A percentile compares a stretch with the other conserved stretches of the same genome.
Conservation (phyloP, 2,113 vertebrate species). For the Hystrix cristata region DNA sequence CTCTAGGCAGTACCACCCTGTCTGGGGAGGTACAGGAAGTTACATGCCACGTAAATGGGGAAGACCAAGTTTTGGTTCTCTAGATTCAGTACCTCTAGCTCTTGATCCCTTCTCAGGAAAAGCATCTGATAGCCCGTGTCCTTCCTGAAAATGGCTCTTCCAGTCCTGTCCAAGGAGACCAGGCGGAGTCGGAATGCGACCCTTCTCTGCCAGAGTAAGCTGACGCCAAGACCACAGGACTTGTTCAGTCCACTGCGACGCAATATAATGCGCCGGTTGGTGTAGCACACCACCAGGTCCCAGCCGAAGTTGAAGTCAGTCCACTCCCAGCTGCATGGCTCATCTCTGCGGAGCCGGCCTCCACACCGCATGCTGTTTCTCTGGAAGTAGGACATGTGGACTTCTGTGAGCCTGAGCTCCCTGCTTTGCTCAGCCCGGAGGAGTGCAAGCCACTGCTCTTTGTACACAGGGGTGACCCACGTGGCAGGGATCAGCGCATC, state of each 20-base stretch:
- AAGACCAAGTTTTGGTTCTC: conserved; percentile 17
- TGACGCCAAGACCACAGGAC: not conserved
- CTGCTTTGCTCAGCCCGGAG: not conserved
- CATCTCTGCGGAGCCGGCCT: not conserved
- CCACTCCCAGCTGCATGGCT: conserved; percentile 36
- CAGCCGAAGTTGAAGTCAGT: conserved; percentile 27
- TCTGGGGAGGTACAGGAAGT: conserved; percentile 34
- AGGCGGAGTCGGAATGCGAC: conserved; percentile 9
- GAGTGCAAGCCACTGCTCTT: conserved; percentile 39
- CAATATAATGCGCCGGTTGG: conserved; percentile 27
- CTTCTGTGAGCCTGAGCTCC: accelerated
- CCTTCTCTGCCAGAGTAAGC: conserved; percentile 62
- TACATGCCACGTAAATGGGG: conserved; percentile 57
- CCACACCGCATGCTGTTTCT: conserved; percentile 51
- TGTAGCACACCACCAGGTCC: conserved; percentile 61
- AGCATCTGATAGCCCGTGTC: conserved; percentile 27
- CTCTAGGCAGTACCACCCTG: accelerated
- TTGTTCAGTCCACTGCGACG: not conserved
- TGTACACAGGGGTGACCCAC: conserved; percentile 46
- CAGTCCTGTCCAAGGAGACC: conserved; percentile 11
- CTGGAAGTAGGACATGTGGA: accelerated
- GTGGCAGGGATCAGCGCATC: conserved; percentile 22
- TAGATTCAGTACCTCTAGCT: conserved; percentile 26
- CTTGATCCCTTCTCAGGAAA: not conserved
- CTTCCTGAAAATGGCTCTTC: conserved; percentile 17